Percentiles rank a stretch among this genome's conserved stretches.
Evolutionary conservation across 2,797 vertebrate species (phyloP).

Genomic region (Thripadectes ignobilis): DNA sequence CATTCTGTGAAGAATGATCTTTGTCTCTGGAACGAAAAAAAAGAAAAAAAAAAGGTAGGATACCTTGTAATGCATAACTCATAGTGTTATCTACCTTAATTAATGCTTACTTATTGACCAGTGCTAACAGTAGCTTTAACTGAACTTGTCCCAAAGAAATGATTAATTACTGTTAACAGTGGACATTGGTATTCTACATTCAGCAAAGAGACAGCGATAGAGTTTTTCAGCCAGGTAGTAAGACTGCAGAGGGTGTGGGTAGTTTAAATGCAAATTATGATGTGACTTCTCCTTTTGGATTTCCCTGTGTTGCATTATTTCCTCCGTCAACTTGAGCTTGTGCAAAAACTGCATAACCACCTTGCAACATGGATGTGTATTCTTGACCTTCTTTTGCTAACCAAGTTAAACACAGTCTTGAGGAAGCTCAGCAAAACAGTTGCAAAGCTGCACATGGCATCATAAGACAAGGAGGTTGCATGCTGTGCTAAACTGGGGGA

Average conservation of each 20-base stretch:
- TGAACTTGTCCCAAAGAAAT: neutral
- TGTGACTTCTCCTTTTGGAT: neutral
- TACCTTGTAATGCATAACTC: neutral
- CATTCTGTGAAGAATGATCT: neutral
- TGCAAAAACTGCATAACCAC: neutral
- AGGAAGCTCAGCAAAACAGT: neutral
- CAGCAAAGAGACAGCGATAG: neutral
- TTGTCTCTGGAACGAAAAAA: neutral
- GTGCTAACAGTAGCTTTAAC: neutral
- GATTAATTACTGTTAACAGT: neutral
- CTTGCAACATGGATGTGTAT: neutral
- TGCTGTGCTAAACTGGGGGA: neutral
- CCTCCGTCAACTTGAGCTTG: conserved; percentile 5
- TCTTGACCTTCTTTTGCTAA: neutral
- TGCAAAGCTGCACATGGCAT: neutral
- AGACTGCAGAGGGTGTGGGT: neutral
- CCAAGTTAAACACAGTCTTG: neutral
- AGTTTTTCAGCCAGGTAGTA: neutral
- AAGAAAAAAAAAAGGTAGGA: neutral
- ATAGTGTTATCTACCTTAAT: neutral
- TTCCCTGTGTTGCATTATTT: neutral
- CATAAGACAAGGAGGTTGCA: neutral
- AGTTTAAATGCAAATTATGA: neutral
- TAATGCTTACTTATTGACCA: neutral
- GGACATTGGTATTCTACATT: neutral